Evolutionary conservation across 2,113 vertebrate genomes (phyloP).

Genomic region (Nipponia nippon): DNA sequence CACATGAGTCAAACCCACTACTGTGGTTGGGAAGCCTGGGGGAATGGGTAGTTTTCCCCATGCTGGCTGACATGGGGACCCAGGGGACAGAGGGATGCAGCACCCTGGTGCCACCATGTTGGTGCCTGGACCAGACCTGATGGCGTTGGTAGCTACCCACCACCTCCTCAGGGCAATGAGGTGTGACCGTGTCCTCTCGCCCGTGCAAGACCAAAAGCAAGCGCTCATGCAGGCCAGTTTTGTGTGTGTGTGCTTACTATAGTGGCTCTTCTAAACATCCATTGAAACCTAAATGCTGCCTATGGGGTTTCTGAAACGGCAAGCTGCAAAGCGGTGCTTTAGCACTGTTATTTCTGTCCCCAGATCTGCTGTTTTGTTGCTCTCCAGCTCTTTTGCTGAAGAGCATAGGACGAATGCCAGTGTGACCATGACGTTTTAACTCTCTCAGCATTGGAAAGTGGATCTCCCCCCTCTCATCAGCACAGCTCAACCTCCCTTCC

Average conservation of each 20-base stretch:
- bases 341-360: not conserved
- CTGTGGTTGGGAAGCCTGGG: rapidly evolving
- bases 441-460: not conserved
- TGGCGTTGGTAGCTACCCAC: not conserved
- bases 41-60: not conserved
- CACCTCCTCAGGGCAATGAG: not conserved
- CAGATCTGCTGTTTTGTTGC: not conserved
- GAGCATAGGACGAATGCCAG: not conserved
- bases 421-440: not conserved
- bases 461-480: rapidly evolving
- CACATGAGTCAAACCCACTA: not conserved
- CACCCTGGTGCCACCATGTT: not conserved
- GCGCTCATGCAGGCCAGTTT: not conserved
- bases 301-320: not conserved
- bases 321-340: rapidly evolving
- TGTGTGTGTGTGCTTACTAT: not conserved
- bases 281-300: not conserved
- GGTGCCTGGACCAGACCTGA: not conserved
- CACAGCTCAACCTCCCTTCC: not conserved
- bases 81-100: not conserved
- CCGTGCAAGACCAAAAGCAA: not conserved
- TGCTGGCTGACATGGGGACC: not conserved
- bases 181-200: not conserved
- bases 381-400: not conserved
- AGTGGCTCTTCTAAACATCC: not conserved